phyloP scores from a whole-genome alignment of 2,113 vertebrate species.

The Clarias batrachus region DNA sequence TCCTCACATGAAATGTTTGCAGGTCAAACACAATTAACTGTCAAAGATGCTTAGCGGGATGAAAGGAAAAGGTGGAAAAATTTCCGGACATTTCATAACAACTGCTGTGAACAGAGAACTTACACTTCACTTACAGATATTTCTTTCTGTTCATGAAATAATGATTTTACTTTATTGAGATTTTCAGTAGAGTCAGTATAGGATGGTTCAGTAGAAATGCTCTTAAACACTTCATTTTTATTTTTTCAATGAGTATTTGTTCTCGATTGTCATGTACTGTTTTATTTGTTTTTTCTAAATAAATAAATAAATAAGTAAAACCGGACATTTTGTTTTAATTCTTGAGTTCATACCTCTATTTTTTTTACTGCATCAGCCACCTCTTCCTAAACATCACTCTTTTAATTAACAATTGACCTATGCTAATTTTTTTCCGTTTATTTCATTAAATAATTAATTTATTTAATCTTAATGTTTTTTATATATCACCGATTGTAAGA shows the following conservation, averaged over 20 bases:
- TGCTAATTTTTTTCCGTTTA: background rate
- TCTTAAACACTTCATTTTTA: background rate
- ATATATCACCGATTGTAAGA: background rate
- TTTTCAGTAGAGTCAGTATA: background rate
- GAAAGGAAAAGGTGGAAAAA: background rate
- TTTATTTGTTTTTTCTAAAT: slow-evolving; percentile 26
- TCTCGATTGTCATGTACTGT: background rate
- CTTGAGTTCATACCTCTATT: background rate
- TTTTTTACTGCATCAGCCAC: background rate
- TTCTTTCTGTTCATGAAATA: background rate
- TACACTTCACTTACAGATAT: background rate
- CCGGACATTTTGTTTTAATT: background rate
- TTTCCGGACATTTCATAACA: background rate
- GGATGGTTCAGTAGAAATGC: background rate
- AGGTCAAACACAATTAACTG: slow-evolving; percentile 16
- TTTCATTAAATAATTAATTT: background rate
- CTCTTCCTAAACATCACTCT: background rate
- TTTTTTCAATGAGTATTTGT: background rate
- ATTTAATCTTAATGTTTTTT: background rate
- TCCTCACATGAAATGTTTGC: slow-evolving; percentile 26
- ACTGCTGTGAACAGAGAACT: background rate
- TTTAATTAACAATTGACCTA: background rate
- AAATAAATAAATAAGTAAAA: slow-evolving; percentile 1
- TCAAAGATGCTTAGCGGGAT: background rate
- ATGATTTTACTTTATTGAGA: background rate